A percentile compares a stretch with the other conserved stretches of the same genome.
These are phyloP conservation scores for Scolopax mira DNA, from an alignment of 2,113 vertebrate species.

Conservation along the genomic window DNA sequence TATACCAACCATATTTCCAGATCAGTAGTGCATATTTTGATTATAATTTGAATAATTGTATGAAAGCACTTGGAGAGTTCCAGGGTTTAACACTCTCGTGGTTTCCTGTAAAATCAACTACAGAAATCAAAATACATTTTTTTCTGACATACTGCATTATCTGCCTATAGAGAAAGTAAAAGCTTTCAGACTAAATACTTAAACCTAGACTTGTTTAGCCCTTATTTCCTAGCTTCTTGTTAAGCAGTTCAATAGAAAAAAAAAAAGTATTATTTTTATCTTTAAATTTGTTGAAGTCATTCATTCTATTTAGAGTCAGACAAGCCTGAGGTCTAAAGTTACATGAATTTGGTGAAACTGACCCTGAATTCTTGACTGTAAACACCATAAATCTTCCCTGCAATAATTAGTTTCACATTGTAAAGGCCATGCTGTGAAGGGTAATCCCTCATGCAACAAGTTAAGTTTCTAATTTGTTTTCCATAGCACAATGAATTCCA, in stretches of 20 bases:
- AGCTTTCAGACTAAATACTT: not conserved
- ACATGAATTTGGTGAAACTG: slow-evolving; percentile 65
- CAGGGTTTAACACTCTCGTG: not conserved
- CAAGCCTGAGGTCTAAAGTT: slow-evolving; percentile 44
- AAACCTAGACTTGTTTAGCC: not conserved
- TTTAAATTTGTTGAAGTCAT: not conserved
- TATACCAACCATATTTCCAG: not conserved
- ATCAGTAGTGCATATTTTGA: not conserved
- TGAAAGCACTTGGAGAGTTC: not conserved
- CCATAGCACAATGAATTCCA: slow-evolving; percentile 58
- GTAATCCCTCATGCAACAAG: slow-evolving; percentile 69
- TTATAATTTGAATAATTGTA: not conserved
- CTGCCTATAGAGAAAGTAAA: not conserved
- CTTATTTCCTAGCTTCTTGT: not conserved
- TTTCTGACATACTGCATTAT: not conserved
- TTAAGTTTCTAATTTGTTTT: slow-evolving; percentile 70
- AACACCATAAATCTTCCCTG: slow-evolving; percentile 67
- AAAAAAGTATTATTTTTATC: not conserved
- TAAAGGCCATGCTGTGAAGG: slow-evolving; percentile 65
- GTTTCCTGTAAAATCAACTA: not conserved
- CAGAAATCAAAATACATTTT: not conserved
- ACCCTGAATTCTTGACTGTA: slow-evolving; percentile 69
- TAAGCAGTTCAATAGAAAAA: not conserved
- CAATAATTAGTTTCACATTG: slow-evolving; percentile 70
- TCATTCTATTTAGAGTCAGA: slow-evolving; percentile 38